Base-by-base conservation (phyloP, 1,140 invertebrate species). In the Homarus americanus region DNA sequence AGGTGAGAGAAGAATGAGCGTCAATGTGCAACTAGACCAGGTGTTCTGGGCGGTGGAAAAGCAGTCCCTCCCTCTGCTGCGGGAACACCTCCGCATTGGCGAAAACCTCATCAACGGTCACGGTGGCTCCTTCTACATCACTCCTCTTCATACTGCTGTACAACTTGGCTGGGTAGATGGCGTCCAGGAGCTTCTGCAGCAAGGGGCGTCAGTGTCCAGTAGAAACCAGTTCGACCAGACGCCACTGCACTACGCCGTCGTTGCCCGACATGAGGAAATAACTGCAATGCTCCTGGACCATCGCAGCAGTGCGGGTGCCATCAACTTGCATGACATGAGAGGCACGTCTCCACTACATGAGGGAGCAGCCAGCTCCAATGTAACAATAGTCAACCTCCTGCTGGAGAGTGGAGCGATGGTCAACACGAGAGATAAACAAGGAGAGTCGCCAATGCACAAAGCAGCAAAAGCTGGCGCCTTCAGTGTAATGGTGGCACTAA, bases 301-400 rank as follows among this genome's bases (percentile, higher is more conserved):
- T 93, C 95, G 96, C 92, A 94, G 92, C 82, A 94, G 94, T 90
- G 93, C 93, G 9, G 38, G 49, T 4, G 82, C 82, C 82, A 78
- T 96, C 66, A 94, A 95, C 83, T 93, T 94, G 91, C 94, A 94
- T 28, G 95, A 96, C 92, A 93, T 92, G 44, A 93, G 94, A 92
- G 95, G 95, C 82, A 95, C 95, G 93, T 95, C 95, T 69, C 95
- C 96, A 38, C 93, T 96, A 80, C 95, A 96, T 93, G 93, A 95
- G 32, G 96, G 96, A 2, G 95, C 95, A 87, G 94, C 94, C 92
- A 94, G 94, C 76, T 95, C 95, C 15, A 95, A 95, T 76, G 94
- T 94, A 91, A 95, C 96, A 69, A 95, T 95, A 91, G 95, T 96
- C 38, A 93, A 94, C 38, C 93, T 95, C 15, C 94, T 96, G 72